These are phyloP conservation scores for Psettodes erumei DNA, from an alignment of 2,113 vertebrate species.

Conservation along the genomic window DNA sequence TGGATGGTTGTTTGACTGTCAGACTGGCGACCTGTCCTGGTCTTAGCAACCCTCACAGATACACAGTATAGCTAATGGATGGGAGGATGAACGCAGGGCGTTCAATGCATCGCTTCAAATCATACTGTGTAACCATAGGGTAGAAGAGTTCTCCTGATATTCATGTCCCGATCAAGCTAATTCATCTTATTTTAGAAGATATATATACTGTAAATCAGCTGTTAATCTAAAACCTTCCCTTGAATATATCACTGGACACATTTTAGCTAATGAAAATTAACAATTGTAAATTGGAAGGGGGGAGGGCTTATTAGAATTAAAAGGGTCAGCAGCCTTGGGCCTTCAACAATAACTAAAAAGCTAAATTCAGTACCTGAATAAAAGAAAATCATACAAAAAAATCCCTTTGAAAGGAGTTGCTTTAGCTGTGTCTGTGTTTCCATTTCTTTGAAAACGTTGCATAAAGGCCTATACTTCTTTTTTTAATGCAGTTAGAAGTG, in stretches of 20 bases:
- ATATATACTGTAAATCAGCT: not conserved
- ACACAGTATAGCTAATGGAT: not conserved
- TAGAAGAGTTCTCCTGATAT: not conserved
- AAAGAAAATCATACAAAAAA: conserved; percentile 47
- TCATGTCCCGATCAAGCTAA: no score
- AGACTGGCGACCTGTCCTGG: no score
- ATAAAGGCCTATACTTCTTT: conserved; percentile 76
- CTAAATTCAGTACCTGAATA: conserved; percentile 64
- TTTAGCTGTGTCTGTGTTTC: conserved; percentile 59
- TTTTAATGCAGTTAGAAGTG: conserved; percentile 72
- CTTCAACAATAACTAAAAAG: conserved; percentile 64
- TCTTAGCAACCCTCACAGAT: not conserved
- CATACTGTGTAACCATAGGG: not conserved
- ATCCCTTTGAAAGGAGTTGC: conserved; percentile 52
- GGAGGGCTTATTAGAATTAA: conserved; percentile 52
- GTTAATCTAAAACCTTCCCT: not conserved
- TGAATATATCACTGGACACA: conserved; percentile 3
- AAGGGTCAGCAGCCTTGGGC: conserved; percentile 68
- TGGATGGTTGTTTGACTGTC: no score
- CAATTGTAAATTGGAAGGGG: conserved; percentile 17
- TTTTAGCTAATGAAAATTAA: conserved; percentile 32
- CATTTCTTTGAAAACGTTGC: conserved; percentile 71
- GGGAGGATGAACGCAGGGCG: not conserved
- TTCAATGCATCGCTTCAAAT: not conserved
- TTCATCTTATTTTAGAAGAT: not conserved